A percentile compares a stretch with the other conserved stretches of the same genome.
These are phyloP conservation scores for Dryocosmus kuriphilus DNA, from an alignment of 2,888 invertebrate genomes.

Conservation along the genomic window DNA sequence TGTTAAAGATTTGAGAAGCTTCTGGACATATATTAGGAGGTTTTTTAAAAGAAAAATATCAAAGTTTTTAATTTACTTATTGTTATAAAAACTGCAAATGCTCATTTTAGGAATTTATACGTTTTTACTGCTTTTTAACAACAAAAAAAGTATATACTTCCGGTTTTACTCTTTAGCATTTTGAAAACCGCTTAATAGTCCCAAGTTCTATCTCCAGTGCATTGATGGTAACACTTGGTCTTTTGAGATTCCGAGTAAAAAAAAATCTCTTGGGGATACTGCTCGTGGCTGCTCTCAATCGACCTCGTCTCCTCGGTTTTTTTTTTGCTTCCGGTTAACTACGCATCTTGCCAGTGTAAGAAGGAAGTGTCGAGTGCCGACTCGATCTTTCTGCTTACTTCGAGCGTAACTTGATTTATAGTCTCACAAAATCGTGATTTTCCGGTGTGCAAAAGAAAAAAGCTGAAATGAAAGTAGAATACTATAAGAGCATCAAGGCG, in stretches of 20 bases:
- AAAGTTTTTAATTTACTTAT: too few species aligned
- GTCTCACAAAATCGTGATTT: slow-evolving; percentile 12
- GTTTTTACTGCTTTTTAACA: too few species aligned
- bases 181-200: not conserved
- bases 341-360: not conserved
- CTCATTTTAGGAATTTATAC: too few species aligned
- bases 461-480: slow-evolving; percentile 10
- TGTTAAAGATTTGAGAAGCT: too few species aligned
- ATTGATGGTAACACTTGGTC: not conserved
- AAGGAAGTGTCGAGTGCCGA: not conserved
- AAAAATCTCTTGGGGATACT: not conserved
- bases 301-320: not conserved
- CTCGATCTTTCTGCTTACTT: slow-evolving; percentile 9
- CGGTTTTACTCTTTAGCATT: too few species aligned
- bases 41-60: too few species aligned
- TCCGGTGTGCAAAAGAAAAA: not conserved
- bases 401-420: slow-evolving; percentile 20
- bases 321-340: not conserved
- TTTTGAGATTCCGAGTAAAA: not conserved
- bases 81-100: too few species aligned
- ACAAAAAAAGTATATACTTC: too few species aligned
- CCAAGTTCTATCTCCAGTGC: not conserved
- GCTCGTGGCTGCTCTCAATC: not conserved
- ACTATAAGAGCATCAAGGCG: not conserved
- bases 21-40: too few species aligned